A percentile compares a stretch with the other conserved stretches of the same genome.
phyloP scores from a whole-genome alignment of 1,140 invertebrate species.

The Pissodes strobi region DNA sequence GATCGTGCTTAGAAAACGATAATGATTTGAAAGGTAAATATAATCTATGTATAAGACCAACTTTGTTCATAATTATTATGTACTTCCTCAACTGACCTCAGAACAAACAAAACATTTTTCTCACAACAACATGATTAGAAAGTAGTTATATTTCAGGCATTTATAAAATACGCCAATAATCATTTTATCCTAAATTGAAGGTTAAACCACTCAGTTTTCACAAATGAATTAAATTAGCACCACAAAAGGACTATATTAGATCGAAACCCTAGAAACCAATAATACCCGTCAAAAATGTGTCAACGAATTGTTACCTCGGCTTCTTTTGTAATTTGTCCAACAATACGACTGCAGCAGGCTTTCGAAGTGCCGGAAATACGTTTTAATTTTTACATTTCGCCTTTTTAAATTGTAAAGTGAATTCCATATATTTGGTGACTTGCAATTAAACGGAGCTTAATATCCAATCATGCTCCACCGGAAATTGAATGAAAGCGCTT shows the following conservation, averaged over 20 bases:
- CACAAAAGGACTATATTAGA: slow-evolving; percentile 3
- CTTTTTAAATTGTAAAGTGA: slow-evolving; percentile 7
- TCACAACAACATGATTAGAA: no score
- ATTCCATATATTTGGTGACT: slow-evolving; percentile 8
- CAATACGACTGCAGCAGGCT: slow-evolving; percentile 14
- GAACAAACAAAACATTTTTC: no score
- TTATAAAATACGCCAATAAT: no score
- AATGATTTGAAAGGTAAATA: no score
- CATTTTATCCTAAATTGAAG: no score
- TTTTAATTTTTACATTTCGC: slow-evolving; percentile 27
- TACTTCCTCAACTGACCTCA: no score
- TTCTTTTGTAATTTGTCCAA: slow-evolving; percentile 2
- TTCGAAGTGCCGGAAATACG: slow-evolving; percentile 28
- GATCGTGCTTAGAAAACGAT: no score
- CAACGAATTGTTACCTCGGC: slow-evolving; percentile 11
- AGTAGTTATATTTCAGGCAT: no score
- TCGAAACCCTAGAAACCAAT: slow-evolving; percentile 17
- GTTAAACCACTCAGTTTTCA: no score
- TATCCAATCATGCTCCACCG: neutral
- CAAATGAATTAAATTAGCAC: slow-evolving; percentile 5
- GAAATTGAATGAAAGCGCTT: no score
- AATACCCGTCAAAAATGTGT: slow-evolving; percentile 27
- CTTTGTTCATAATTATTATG: no score
- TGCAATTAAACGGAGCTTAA: slow-evolving; percentile 4
- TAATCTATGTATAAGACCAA: no score